phyloP scores from a whole-genome alignment of 2,113 vertebrate species.

The Oncorhynchus kisutch region DNA sequence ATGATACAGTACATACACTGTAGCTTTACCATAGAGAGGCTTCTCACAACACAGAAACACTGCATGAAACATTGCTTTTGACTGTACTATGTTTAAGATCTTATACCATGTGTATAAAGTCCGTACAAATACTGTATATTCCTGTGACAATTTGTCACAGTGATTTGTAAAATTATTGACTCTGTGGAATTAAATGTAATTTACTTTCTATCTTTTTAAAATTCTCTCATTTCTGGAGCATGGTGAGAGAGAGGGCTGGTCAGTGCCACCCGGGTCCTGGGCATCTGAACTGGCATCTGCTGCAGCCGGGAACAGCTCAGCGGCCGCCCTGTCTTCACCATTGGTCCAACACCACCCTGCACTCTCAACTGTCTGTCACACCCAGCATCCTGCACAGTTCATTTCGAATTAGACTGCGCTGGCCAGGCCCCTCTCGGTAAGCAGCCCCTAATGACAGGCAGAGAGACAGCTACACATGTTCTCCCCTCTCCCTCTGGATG shows the following conservation, averaged over 20 bases:
- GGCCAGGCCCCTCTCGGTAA: constrained; percentile 84
- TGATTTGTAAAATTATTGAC: no score
- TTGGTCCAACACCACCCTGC: constrained; percentile 79
- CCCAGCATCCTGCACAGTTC: constrained; percentile 81
- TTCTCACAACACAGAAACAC: no score
- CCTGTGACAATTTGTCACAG: no score
- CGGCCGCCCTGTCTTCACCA: constrained; percentile 76
- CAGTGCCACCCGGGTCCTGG: constrained; percentile 65
- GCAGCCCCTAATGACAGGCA: constrained; percentile 84
- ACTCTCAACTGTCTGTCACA: constrained; percentile 85
- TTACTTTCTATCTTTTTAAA: no score
- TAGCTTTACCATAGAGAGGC: no score
- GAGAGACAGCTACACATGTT: constrained; percentile 81
- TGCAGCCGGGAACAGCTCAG: constrained; percentile 60
- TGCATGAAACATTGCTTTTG: no score
- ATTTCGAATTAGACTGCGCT: constrained; percentile 90
- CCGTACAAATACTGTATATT: no score
- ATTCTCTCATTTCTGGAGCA: not conserved
- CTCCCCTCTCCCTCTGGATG: constrained; percentile 70
- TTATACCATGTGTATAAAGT: no score
- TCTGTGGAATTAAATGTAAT: no score
- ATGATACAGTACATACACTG: not conserved
- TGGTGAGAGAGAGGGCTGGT: constrained; percentile 28
- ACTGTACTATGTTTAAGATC: no score
- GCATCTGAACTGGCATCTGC: constrained; percentile 75